Percentiles rank a stretch among this genome's conserved stretches.
These are phyloP conservation scores for Tautogolabrus adspersus DNA, from an alignment of 2,113 vertebrate genomes.

Conservation along the genomic window DNA sequence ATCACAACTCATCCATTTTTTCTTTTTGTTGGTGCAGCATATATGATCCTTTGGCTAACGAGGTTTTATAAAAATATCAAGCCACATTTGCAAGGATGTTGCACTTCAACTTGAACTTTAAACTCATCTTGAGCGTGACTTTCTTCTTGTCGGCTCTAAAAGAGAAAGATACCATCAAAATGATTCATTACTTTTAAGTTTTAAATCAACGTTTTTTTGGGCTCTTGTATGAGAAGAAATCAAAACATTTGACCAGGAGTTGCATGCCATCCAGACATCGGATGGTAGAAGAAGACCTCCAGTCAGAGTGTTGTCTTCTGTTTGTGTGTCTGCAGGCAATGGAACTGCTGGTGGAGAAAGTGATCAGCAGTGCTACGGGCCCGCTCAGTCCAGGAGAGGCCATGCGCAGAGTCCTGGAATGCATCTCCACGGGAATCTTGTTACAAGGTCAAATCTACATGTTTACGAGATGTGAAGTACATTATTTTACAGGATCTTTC, in stretches of 20 bases:
- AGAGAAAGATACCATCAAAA: neutral
- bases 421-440: constrained; percentile 80
- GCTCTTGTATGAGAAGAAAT: neutral
- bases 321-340: constrained; percentile 69
- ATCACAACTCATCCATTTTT: neutral
- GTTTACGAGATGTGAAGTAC: neutral
- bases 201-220: neutral
- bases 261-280: neutral
- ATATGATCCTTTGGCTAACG: no score
- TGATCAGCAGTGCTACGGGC: constrained; percentile 78
- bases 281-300: neutral
- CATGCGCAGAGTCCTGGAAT: constrained; percentile 84
- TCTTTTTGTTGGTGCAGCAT: neutral
- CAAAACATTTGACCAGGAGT: neutral
- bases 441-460: constrained; percentile 74
- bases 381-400: constrained; percentile 84
- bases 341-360: constrained; percentile 85
- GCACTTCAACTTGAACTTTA: neutral
- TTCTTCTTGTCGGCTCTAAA: no score
- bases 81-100: neutral
- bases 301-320: neutral
- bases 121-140: no score
- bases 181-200: neutral
- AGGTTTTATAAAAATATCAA: neutral
- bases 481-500: neutral